A percentile compares a stretch with the other conserved stretches of the same genome.
These are phyloP conservation scores for Tychaedon coryphoeus DNA, from an alignment of 2,113 vertebrate genomes.

Conservation along the genomic window DNA sequence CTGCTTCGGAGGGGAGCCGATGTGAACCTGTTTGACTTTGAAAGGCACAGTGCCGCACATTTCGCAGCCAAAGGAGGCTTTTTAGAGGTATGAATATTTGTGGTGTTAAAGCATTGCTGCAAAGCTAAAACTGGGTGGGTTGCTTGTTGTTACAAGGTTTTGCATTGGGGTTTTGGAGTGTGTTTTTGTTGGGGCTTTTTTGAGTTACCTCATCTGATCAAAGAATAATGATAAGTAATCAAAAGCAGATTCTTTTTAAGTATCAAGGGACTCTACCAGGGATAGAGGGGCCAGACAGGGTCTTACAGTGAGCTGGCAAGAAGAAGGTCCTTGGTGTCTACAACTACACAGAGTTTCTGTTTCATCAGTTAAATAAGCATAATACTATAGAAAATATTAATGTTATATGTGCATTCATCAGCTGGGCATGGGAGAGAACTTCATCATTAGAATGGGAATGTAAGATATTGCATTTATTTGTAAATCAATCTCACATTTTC, in stretches of 20 bases:
- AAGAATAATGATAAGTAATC: neutral
- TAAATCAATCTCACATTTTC: neutral
- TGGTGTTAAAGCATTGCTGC: neutral
- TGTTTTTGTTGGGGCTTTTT: neutral
- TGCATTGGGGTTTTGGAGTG: neutral
- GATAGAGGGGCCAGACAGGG: neutral
- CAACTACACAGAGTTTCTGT: neutral
- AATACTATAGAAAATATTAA: neutral
- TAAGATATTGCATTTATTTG: neutral
- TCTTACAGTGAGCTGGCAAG: neutral
- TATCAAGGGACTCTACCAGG: neutral
- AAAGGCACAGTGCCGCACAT: constrained; percentile 81
- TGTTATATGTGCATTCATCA: neutral
- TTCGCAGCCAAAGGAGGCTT: constrained; percentile 89
- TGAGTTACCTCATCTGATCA: neutral
- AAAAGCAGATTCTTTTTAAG: neutral
- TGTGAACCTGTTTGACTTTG: constrained; percentile 78
- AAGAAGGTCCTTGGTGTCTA: neutral
- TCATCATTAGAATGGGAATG: neutral
- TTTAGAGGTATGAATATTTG: constrained; percentile 78
- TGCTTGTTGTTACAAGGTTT: neutral
- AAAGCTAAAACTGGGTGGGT: neutral
- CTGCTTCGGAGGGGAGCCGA: constrained; percentile 83
- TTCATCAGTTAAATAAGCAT: neutral
- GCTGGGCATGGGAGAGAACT: neutral